A percentile compares a stretch with the other conserved stretches of the same genome.
Evolutionary conservation across 2,797 vertebrate species (phyloP).

Genomic region (Neoniphon sammara): DNA sequence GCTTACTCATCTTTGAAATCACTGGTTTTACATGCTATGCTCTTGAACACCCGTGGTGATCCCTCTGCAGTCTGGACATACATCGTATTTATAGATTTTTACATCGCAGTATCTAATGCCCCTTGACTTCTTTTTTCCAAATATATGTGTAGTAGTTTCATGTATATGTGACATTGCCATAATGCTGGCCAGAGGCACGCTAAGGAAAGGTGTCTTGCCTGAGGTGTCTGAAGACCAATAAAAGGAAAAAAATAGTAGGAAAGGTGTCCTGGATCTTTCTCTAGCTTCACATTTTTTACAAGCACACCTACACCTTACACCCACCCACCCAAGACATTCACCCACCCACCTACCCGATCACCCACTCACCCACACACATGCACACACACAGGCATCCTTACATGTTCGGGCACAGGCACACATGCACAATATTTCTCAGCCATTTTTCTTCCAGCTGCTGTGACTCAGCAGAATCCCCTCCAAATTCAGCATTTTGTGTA

Average conservation of each 20-base stretch:
- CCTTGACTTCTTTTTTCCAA: conserved; percentile 13
- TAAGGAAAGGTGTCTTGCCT: neutral
- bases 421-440: neutral
- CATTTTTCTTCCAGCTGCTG: conserved; percentile 33
- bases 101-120: conserved; percentile 16
- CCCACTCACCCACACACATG: neutral
- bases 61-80: conserved; percentile 49
- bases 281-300: neutral
- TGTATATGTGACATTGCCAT: conserved; percentile 6
- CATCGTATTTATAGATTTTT: conserved; percentile 46
- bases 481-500: conserved; percentile 12
- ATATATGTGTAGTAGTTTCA: neutral
- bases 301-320: neutral
- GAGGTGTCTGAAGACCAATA: neutral
- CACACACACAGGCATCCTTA: neutral
- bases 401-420: neutral
- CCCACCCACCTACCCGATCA: neutral
- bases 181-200: neutral
- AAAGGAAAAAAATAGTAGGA: neutral
- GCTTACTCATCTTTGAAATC: conserved; percentile 68
- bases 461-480: conserved; percentile 53
- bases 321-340: neutral
- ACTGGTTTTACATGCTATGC: conserved; percentile 57
- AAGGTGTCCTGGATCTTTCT: conserved; percentile 7
- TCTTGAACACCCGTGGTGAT: conserved; percentile 49